phyloP scores from a whole-genome alignment of 2,888 invertebrate species.

The Halocaridina rubra region DNA sequence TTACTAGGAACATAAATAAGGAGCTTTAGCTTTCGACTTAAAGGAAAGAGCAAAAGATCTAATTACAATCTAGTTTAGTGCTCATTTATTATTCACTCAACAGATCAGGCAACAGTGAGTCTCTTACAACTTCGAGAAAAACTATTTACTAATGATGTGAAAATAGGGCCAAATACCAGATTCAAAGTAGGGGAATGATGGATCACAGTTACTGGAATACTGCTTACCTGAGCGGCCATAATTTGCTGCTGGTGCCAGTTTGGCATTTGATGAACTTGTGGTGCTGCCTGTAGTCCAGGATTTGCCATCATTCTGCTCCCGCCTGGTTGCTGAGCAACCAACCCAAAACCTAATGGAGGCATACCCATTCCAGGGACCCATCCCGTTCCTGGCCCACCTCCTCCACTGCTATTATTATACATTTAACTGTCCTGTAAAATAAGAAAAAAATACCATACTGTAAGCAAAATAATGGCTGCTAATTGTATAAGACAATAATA shows the following conservation, averaged over 20 bases:
- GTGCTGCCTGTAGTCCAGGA: not conserved
- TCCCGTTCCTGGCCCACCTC: no score
- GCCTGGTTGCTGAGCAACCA: constrained; percentile 41
- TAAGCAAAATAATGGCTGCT: not conserved
- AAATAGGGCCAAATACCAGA: no score
- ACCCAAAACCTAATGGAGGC: constrained; percentile 42
- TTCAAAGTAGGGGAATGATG: no score
- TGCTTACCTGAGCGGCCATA: constrained; percentile 18
- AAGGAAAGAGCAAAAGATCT: not conserved
- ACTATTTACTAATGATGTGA: no score
- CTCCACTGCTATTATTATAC: not conserved
- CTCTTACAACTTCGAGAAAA: not conserved
- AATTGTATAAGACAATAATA: not conserved
- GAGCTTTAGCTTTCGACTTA: no score
- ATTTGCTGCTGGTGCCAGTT: constrained; percentile 26
- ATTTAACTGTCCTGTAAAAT: not conserved
- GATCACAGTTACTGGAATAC: no score
- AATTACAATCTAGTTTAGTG: not conserved
- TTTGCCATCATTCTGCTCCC: not conserved
- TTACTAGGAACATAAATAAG: no score
- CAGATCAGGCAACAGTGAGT: not conserved
- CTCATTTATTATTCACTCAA: not conserved
- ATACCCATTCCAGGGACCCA: constrained; percentile 40
- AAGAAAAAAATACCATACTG: not conserved
- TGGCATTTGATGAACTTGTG: not conserved